These are phyloP conservation scores for Ceratina japonica DNA, from an alignment of 1,140 invertebrate species.

Conservation along the genomic window DNA sequence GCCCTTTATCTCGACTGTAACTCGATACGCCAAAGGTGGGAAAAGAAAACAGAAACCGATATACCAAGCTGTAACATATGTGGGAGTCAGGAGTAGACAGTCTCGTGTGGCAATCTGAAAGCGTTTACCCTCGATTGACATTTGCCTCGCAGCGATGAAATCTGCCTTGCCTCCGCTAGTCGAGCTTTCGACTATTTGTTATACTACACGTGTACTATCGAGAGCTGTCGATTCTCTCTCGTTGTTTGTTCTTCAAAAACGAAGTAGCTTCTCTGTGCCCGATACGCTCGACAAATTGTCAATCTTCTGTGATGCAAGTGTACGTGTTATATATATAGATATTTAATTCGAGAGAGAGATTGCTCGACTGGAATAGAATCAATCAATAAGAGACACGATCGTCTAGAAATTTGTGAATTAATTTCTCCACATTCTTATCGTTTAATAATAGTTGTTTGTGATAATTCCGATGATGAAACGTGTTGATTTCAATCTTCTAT, in stretches of 20 bases:
- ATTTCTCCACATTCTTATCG: too few relatives aligned
- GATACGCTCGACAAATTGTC: background rate
- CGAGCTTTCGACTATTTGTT: background rate
- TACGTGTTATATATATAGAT: too few relatives aligned
- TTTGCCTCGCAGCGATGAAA: slow-evolving; percentile 4
- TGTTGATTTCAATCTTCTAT: too few relatives aligned
- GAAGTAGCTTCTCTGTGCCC: too few relatives aligned
- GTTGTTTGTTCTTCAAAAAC: background rate
- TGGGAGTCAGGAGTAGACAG: background rate
- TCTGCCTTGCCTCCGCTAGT: background rate
- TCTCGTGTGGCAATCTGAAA: background rate
- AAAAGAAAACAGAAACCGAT: slow-evolving; percentile 41
- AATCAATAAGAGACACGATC: too few relatives aligned
- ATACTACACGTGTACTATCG: background rate
- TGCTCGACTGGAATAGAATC: too few relatives aligned
- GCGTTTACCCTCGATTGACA: slow-evolving; percentile 2
- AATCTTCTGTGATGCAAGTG: background rate
- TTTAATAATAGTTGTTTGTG: too few relatives aligned
- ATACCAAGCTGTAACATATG: slow-evolving; percentile 2
- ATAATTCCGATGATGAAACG: too few relatives aligned
- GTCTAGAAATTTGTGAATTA: too few relatives aligned
- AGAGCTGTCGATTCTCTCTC: background rate
- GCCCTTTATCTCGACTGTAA: slow-evolving; percentile 40
- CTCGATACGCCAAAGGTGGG: slow-evolving; percentile 31
- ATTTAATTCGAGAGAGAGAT: too few relatives aligned